phyloP scores from a whole-genome alignment of 1,140 invertebrate species.

The Bombus cullumanus region DNA sequence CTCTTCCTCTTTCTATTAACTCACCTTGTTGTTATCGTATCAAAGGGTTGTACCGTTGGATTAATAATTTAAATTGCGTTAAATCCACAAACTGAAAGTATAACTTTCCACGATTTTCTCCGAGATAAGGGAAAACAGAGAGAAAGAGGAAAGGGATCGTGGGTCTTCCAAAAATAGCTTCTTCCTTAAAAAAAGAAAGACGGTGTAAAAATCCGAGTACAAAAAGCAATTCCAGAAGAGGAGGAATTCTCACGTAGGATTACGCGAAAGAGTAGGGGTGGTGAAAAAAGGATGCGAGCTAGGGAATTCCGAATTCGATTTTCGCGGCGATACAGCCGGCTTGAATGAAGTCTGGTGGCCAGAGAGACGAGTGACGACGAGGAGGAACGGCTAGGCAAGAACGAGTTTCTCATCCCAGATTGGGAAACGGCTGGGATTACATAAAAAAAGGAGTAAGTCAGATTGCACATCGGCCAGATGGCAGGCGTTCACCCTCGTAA shows the following conservation, averaged over 20 bases:
- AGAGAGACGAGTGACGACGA: neutral
- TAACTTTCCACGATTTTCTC: too few species aligned
- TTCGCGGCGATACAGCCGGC: constrained; percentile 70
- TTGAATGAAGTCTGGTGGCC: constrained; percentile 66
- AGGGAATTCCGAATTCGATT: constrained; percentile 74
- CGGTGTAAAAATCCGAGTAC: constrained; percentile 19
- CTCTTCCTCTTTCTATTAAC: too few species aligned
- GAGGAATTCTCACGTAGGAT: constrained; percentile 47
- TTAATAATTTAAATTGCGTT: too few species aligned
- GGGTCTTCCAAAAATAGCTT: neutral
- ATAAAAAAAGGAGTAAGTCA: constrained; percentile 69
- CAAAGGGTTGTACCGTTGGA: too few species aligned
- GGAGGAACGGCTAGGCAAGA: constrained; percentile 39
- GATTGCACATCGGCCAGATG: constrained; percentile 80
- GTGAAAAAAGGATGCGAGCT: constrained; percentile 26
- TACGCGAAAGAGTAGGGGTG: constrained; percentile 45
- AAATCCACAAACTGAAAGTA: too few species aligned
- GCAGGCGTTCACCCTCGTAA: constrained; percentile 68
- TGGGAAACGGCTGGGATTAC: constrained; percentile 79
- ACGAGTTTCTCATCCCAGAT: constrained; percentile 76
- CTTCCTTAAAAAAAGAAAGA: constrained; percentile 35
- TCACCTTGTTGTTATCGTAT: too few species aligned
- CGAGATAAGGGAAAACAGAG: neutral
- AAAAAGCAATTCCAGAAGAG: constrained; percentile 9
- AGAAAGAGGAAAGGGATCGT: neutral